A percentile compares a stretch with the other conserved stretches of the same genome.
phyloP scores from a whole-genome alignment of 2,113 vertebrate species.

The Percopsis transmontana region DNA sequence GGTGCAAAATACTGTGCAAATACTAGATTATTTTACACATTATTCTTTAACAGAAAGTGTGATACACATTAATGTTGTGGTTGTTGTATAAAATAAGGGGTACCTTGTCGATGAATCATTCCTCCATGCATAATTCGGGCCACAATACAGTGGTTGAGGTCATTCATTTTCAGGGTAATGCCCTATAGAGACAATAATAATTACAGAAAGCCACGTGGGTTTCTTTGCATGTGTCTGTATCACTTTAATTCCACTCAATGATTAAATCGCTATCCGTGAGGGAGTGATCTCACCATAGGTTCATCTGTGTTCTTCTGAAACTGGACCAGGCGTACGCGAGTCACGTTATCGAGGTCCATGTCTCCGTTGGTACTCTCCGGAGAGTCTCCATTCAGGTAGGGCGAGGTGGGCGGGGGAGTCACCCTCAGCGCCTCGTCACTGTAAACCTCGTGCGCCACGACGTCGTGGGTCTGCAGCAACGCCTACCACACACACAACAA shows the following conservation, averaged over 20 bases:
- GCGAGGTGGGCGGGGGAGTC: constrained; percentile 95
- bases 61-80: too few relatives aligned
- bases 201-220: too few relatives aligned
- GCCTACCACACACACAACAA: constrained; percentile 78
- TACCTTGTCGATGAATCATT: constrained; percentile 99
- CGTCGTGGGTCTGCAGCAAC: constrained; percentile 98
- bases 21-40: too few relatives aligned
- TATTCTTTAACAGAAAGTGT: too few relatives aligned
- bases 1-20: too few relatives aligned
- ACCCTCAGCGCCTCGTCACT: constrained; percentile 96
- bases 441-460: constrained; percentile 99
- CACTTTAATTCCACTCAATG: too few relatives aligned
- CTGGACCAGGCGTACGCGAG: constrained; percentile 95
- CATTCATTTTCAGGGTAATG: constrained; percentile 99
- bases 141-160: constrained; percentile 96
- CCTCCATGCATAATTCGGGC: constrained; percentile 98
- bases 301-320: constrained; percentile 99
- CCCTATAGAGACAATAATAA: too few relatives aligned
- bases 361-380: constrained; percentile 96
- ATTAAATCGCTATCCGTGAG: too few relatives aligned
- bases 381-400: constrained; percentile 97
- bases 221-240: too few relatives aligned
- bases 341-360: constrained; percentile 99
- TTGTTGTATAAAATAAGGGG: too few relatives aligned
- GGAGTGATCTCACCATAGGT: constrained; percentile 97